These are phyloP conservation scores for Microtus richardsoni DNA, from an alignment of 2,113 vertebrate genomes.

Conservation along the genomic window DNA sequence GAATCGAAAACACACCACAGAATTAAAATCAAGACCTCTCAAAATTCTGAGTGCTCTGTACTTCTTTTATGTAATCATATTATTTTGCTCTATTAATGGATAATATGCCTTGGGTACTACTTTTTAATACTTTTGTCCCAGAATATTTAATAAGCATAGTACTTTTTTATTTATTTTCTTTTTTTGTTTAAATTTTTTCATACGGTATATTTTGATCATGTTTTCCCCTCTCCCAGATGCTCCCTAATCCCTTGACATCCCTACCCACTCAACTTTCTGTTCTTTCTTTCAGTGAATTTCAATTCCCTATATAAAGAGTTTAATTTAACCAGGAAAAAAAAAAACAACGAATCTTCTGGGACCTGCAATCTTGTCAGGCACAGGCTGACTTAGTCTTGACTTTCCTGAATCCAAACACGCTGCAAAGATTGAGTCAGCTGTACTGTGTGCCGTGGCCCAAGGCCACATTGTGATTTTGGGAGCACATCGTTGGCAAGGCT, in stretches of 20 bases:
- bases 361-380: constrained; percentile 48
- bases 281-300: neutral
- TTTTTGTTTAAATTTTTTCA: neutral
- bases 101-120: neutral
- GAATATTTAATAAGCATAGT: constrained; percentile 25
- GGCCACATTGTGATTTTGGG: constrained; percentile 71
- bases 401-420: constrained; percentile 70
- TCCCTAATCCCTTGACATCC: neutral
- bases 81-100: constrained; percentile 18
- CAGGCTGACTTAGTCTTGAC: constrained; percentile 19
- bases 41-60: constrained; percentile 24
- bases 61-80: constrained; percentile 37
- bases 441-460: constrained; percentile 41
- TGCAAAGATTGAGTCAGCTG: constrained; percentile 71
- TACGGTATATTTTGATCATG: neutral
- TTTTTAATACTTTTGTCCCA: constrained; percentile 1
- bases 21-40: constrained; percentile 31
- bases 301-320: neutral
- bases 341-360: neutral
- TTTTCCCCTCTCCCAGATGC: neutral
- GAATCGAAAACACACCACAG: constrained; percentile 37
- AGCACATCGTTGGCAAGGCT: constrained; percentile 68
- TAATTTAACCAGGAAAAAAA: constrained; percentile 47
- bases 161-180: neutral
- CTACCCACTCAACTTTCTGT: neutral